Conservation (phyloP, 2,888 invertebrate genomes). For the Synergus gifuensis region DNA sequence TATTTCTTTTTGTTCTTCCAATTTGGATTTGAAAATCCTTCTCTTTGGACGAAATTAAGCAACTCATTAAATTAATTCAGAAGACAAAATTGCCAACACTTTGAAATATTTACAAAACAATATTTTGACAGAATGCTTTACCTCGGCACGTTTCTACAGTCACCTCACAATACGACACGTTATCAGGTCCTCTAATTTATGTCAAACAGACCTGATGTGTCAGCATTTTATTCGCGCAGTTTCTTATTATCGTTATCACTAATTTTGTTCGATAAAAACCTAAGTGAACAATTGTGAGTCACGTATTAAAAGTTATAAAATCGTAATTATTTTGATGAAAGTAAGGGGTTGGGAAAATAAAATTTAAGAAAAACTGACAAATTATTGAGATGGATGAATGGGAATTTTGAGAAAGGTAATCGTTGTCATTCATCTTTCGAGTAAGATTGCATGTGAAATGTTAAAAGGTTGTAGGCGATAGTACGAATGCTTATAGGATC, state of each 20-base stretch:
- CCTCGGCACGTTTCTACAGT: background rate
- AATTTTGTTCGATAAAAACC: background rate
- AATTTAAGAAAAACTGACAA: background rate
- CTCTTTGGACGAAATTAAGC: background rate
- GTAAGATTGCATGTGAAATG: background rate
- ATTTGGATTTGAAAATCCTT: no score
- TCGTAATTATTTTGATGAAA: background rate
- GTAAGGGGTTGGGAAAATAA: background rate
- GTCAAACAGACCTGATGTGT: background rate
- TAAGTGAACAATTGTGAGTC: background rate
- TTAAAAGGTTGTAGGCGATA: slow-evolving; percentile 49
- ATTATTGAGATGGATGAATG: background rate
- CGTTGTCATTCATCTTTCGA: background rate
- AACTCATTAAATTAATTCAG: background rate
- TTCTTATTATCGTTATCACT: background rate
- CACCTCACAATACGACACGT: background rate
- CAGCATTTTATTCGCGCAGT: background rate
- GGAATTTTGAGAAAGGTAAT: background rate
- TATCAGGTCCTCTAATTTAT: background rate
- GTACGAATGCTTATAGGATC: slow-evolving; percentile 59
- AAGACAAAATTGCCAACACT: background rate
- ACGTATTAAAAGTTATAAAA: background rate
- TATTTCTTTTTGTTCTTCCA: no score
- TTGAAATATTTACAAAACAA: background rate
- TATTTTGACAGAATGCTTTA: background rate